Evolutionary conservation across 2,113 vertebrate genomes (phyloP), one percentile per base, ranked within the genome.

Genomic region (Thomomys bottae): DNA sequence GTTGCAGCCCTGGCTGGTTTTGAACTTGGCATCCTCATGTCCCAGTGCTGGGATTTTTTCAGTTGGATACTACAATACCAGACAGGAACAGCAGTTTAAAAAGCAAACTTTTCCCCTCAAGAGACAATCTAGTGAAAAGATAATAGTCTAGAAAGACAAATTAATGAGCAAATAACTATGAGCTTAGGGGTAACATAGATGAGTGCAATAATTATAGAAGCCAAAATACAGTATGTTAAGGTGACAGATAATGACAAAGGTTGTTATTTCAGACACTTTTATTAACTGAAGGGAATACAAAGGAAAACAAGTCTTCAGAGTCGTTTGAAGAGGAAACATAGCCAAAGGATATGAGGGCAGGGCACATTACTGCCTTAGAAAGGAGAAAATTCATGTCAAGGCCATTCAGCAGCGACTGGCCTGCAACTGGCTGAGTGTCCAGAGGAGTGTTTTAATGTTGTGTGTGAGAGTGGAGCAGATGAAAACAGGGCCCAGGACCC

Each of bases 401-500:
- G 32, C 54, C 66, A 0, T 70, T 79, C 72, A 71, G 34, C 42
- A 40, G 7, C 0, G 0, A 24, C 71, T 91, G 89, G 59, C 45
- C 5, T 34, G 81, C 0, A 1, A 63, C 68, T 36, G 78, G 36
- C 92, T 77, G 76, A 94, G 66, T 94, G 78, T 93, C 88, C 0
- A 0, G 86, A 89, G 76, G 87, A 91, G 91, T 85, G 90, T 90
- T 84, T 0, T 40, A 42, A 38, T 49, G 54, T 70, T 72, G 54
- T 12, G n/a, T 23, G 76, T 90, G 93, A 95, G 94, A 92, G n/a
- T n/a, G 84, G 89, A 83, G 89, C 1, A 0, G 42, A 59, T 23
- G 83, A 49, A 77, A 94, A 92, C 20, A 42, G 34, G 59, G 86
- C 78, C 87, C 63, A 14, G 61, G 5, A 21, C 42, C 89, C 36